phyloP scores from a whole-genome alignment of 2,113 vertebrate species.

The Odontophorus gujanensis region DNA sequence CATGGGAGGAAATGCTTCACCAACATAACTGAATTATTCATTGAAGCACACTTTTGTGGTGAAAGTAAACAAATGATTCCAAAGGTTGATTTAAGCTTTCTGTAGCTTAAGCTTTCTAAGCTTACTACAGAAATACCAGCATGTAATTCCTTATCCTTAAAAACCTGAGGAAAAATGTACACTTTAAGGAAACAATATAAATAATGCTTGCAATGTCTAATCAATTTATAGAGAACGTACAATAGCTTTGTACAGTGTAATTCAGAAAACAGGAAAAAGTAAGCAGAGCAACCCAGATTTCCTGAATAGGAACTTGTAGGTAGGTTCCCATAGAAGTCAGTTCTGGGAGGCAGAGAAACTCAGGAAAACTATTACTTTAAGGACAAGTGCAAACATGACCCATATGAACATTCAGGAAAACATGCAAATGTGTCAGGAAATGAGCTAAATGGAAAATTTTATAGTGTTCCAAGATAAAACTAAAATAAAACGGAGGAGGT shows the following conservation, averaged over 20 bases:
- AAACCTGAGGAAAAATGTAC: neutral
- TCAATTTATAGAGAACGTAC: neutral
- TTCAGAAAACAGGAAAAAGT: neutral
- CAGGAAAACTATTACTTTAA: neutral
- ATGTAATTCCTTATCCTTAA: neutral
- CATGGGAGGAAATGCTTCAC: neutral
- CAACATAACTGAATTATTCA: neutral
- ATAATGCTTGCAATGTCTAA: neutral
- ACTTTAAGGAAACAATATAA: neutral
- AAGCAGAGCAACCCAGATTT: neutral
- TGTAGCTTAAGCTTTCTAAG: no score
- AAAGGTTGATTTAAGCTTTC: neutral
- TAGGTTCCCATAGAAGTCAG: neutral
- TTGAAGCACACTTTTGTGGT: neutral
- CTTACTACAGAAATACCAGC: neutral
- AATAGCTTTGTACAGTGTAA: neutral
- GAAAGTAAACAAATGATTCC: neutral
- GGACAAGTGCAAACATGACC: neutral
- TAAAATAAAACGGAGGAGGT: neutral
- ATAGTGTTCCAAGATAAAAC: neutral
- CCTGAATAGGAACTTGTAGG: neutral
- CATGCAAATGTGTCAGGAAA: neutral
- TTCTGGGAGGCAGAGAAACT: neutral
- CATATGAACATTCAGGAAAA: neutral
- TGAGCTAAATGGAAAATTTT: neutral